Evolutionary conservation across 37 sponge, comb jelly and placozoan genomes (phyloP).

Genomic region (Oopsacas minuta): DNA sequence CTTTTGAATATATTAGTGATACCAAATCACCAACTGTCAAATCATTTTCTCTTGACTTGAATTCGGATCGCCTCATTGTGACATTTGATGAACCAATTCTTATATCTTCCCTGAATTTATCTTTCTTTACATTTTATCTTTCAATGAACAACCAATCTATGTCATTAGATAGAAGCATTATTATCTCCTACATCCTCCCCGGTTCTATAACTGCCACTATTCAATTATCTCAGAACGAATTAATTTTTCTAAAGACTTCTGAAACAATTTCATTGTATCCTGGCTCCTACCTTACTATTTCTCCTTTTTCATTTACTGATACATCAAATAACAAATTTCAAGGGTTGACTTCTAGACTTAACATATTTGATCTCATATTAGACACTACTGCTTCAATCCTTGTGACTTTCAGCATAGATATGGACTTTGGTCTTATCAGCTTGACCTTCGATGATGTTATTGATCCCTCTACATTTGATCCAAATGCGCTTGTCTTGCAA

Average conservation of each 20-base stretch:
- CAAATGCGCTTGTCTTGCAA: slow-evolving; percentile 47
- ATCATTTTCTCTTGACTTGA: not conserved
- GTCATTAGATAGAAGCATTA: not conserved
- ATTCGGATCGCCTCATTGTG: not conserved
- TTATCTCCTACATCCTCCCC: slow-evolving; percentile 23
- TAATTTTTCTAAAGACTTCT: slow-evolving; percentile 31
- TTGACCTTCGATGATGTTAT: slow-evolving; percentile 76
- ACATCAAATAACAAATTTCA: slow-evolving; percentile 23
- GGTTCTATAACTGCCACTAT: slow-evolving; percentile 14
- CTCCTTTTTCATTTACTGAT: slow-evolving; percentile 22
- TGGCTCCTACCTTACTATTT: slow-evolving; percentile 25
- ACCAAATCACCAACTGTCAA: not conserved
- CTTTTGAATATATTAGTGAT: slow-evolving; percentile 24
- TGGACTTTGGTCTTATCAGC: slow-evolving; percentile 50
- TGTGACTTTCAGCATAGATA: slow-evolving; percentile 44
- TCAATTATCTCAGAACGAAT: slow-evolving; percentile 24
- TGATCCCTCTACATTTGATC: slow-evolving; percentile 40
- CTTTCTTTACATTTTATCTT: slow-evolving; percentile 22
- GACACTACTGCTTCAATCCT: slow-evolving; percentile 39
- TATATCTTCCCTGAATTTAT: slow-evolving; percentile 13
- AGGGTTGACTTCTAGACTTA: not conserved
- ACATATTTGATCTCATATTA: slow-evolving; percentile 12
- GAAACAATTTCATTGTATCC: slow-evolving; percentile 26
- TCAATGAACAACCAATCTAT: slow-evolving; percentile 30
- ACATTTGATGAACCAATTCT: slow-evolving; percentile 21